Evolutionary conservation across 2,888 invertebrate species (phyloP), one percentile per base, ranked within the genome.

Genomic region (Drosophila demipolita): DNA sequence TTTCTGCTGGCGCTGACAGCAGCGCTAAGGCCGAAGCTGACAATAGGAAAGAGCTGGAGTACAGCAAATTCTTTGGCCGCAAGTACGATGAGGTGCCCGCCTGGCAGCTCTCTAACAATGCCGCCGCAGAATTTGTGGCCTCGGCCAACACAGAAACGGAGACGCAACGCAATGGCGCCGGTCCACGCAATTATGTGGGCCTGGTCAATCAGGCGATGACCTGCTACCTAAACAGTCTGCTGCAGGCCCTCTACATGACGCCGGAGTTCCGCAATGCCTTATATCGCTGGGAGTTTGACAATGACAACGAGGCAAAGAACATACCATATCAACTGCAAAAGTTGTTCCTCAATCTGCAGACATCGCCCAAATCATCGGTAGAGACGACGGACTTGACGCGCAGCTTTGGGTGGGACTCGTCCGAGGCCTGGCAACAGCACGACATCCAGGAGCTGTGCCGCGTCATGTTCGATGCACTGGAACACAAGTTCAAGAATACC

Each of bases 141-240:
- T 54, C 75, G 1, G 66, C 77, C 17, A 78, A 78, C 17, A 78
- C 81, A 8, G 86, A 78, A 58, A 64, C 82, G 4, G 80, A 80
- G 17, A 3, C 45, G 32, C 58, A 55, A 3, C 74, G 66, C 55
- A 70, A 66, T 50, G 65, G 64, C 2, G 35, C 62, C 20, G 29
- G 74, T 26, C 61, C 78, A 2, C 75, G 78, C 8, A 87, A 91
- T 17, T 97, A 96, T 92, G 96, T 97, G 12, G 97, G 97, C 40
- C 94, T 97, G 58, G 97, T 97, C 11, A 97, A 97, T 92, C 97
- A 97, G 92, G 97, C 97, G 1, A 98, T 98, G 97, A 98, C 98
- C 0, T 98, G 98, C 91, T 98, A 98, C 92, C 94, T 98, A 67
- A 98, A 98, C 93, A 97, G 97, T 93, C 94, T 98, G 53, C 94